Conservation (phyloP, 2,797 vertebrate species). For the Eremophila alpestris region DNA sequence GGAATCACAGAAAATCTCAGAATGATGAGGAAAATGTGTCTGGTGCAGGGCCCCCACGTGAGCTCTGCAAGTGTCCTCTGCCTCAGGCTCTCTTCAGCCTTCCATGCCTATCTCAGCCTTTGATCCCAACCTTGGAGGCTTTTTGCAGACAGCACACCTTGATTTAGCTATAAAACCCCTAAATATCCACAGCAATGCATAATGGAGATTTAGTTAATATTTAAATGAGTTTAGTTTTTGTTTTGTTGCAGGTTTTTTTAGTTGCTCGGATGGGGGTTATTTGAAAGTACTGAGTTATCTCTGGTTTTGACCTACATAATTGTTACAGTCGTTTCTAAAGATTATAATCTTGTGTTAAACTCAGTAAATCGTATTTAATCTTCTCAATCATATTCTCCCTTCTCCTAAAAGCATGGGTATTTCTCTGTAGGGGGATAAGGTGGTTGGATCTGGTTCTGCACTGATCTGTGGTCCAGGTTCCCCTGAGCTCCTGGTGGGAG, state of each 20-base stretch:
- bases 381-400: background rate
- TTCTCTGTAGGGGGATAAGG: background rate
- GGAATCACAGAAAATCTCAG: accelerated
- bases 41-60: accelerated
- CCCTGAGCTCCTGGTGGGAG: background rate
- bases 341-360: background rate
- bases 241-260: background rate
- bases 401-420: accelerated
- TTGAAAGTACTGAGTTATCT: background rate
- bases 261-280: accelerated
- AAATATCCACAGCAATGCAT: background rate
- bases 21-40: background rate
- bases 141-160: background rate
- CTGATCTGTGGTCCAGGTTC: accelerated
- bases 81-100: accelerated
- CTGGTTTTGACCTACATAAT: background rate
- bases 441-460: background rate
- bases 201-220: background rate
- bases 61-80: background rate
- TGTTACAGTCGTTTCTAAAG: background rate
- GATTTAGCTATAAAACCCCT: background rate
- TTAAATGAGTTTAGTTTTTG: background rate
- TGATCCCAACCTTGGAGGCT: background rate
- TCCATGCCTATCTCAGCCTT: background rate
- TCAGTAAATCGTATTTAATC: background rate